phyloP scores from a whole-genome alignment of 2,888 invertebrate genomes.

The Drepana falcataria region DNA sequence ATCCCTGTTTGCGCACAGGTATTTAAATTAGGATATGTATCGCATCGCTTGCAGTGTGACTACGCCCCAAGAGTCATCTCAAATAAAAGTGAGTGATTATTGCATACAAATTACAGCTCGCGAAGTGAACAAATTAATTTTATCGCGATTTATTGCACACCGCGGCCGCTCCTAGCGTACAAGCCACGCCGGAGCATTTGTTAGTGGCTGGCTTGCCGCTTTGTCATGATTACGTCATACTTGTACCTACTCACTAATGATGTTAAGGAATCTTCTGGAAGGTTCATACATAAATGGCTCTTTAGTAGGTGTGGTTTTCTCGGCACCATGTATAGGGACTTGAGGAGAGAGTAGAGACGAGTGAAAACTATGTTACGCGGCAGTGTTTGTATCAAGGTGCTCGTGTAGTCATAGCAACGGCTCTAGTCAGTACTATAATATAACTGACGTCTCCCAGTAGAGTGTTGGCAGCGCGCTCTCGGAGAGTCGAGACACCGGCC shows the following conservation, averaged over 20 bases:
- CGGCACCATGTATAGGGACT: no score
- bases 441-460: no score
- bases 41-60: neutral
- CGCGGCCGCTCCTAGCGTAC: neutral
- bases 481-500: neutral
- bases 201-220: neutral
- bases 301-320: no score
- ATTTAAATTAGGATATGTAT: no score
- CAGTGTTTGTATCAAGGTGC: no score
- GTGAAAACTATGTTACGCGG: no score
- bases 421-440: no score
- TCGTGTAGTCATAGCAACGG: no score
- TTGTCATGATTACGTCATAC: neutral
- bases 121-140: constrained; percentile 10
- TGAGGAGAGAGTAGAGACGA: no score
- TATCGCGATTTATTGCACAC: constrained; percentile 11
- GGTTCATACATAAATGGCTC: no score
- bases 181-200: neutral
- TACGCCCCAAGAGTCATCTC: neutral
- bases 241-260: neutral
- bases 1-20: no score
- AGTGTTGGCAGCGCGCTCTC: neutral
- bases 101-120: neutral
- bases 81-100: neutral
- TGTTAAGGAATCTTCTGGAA: no score